A percentile compares a stretch with the other conserved stretches of the same genome.
phyloP scores from a whole-genome alignment of 2,888 invertebrate species.

The Leucoptera coffeella region DNA sequence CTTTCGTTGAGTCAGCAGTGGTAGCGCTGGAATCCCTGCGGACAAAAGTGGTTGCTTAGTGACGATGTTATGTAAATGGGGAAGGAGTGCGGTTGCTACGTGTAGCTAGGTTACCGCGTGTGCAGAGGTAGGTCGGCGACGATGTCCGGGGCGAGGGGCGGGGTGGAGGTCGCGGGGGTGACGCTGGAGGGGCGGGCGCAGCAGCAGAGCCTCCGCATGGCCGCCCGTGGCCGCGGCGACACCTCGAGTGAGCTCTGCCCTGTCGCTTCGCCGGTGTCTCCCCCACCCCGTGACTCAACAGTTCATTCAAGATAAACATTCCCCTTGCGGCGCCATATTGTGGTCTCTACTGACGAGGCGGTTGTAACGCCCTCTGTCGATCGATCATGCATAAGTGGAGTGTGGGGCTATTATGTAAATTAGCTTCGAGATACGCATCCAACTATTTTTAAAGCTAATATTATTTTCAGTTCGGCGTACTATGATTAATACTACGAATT shows the following conservation, averaged over 20 bases:
- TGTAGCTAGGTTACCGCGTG: slow-evolving; percentile 21
- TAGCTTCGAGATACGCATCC: no score
- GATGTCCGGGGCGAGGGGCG: slow-evolving; percentile 24
- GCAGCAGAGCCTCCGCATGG: slow-evolving; percentile 26
- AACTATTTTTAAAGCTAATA: no score
- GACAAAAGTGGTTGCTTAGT: slow-evolving; percentile 12
- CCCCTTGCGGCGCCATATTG: no score
- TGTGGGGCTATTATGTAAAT: no score
- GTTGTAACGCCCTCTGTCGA: no score
- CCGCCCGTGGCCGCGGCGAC: slow-evolving; percentile 32
- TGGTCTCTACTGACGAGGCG: no score
- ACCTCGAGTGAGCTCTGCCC: slow-evolving; percentile 30
- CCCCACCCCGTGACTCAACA: slow-evolving; percentile 2
- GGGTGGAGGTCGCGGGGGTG: slow-evolving; percentile 13
- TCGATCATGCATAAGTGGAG: no score
- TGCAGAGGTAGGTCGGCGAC: slow-evolving; percentile 34
- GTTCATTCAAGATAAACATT: background rate
- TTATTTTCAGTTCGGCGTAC: no score
- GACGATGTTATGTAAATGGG: slow-evolving; percentile 12
- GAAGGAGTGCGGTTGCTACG: slow-evolving; percentile 1
- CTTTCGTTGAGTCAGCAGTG: slow-evolving; percentile 8
- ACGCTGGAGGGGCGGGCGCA: slow-evolving; percentile 17
- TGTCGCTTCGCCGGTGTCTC: slow-evolving; percentile 16
- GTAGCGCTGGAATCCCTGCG: slow-evolving; percentile 30
- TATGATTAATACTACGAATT: no score